Evolutionary conservation across 2,113 vertebrate genomes (phyloP), one percentile per base, ranked within the genome.

Genomic region (Osmerus eperlanus): DNA sequence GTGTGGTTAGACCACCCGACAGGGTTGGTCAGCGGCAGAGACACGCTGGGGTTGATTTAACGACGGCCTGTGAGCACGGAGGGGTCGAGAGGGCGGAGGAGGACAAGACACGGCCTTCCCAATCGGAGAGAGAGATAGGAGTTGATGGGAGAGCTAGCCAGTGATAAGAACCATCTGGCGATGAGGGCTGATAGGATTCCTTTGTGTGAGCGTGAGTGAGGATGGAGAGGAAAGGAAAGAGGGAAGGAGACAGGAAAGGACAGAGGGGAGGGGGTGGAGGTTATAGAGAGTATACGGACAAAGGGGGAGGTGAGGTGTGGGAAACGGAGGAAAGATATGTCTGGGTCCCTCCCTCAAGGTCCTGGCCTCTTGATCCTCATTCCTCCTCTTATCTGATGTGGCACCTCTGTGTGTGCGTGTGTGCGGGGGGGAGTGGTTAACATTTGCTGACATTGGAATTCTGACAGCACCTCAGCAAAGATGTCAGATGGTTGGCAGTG

Each of bases 221-320:
- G 77, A 83, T 79, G 53, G 53, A n/a, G 58, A n/a, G 58, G 58
- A 60, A 19, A 60, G 58, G 58, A 60, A 23, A 60, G 19, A 21
- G 58, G 58, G 11, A 19, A 23, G 79, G 81, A 36, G 68, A 80
- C 76, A 74, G 85, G 82, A 75, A 53, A 71, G 47, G 55, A 80
- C 59, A 78, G 75, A 76, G n/a, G 32, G 70, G 74, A 75, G 11
- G 8, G 9, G 8, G 21, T 61, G 72, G 80, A 65, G 62, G 47
- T 58, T 76, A 72, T 77, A 80, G 77, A 1, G 9, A 23, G 58
- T 19, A 19, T 18, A 60, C 21, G 58, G 4, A 19, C 19, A 11
- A 23, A 19, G 9, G 71, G 63, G 77, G 28, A 36, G 79, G 88
- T 85, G 84, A 90, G 81, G 81, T 88, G 81, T 71, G 78, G 76